phyloP scores from a whole-genome alignment of 2,888 invertebrate genomes.

The Embidobia sp. region DNA sequence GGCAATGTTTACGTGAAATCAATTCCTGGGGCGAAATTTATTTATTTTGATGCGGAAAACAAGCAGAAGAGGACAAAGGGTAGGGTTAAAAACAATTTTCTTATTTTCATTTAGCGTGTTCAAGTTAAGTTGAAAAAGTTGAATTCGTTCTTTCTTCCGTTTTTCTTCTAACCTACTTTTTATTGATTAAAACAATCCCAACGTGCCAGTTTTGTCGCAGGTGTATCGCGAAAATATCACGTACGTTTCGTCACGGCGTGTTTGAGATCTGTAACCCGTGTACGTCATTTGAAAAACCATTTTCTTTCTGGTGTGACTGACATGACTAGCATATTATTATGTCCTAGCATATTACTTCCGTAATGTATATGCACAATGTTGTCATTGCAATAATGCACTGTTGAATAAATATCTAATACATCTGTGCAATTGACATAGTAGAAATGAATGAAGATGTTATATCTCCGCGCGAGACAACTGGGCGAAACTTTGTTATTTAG shows the following conservation, averaged over 20 bases:
- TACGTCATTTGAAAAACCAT: background rate
- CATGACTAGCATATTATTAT: constrained; percentile 1
- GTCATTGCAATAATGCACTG: no score
- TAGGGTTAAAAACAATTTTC: constrained; percentile 6
- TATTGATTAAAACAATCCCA: constrained; percentile 15
- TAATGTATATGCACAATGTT: background rate
- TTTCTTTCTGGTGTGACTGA: constrained; percentile 4
- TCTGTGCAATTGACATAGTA: no score
- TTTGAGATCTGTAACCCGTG: background rate
- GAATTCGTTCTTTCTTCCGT: background rate
- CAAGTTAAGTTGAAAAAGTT: constrained; percentile 4
- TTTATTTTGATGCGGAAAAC: background rate
- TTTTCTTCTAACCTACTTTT: background rate
- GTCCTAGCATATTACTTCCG: background rate
- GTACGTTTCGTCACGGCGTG: background rate
- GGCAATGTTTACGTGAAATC: background rate
- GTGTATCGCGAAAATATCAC: background rate
- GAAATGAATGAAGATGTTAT: no score
- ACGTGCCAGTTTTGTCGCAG: constrained; percentile 6
- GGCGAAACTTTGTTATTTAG: no score
- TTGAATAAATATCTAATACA: no score
- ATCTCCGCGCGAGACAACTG: no score
- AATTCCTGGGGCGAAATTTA: background rate
- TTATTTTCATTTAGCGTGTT: constrained; percentile 1
- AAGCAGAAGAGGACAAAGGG: background rate